Evolutionary conservation across 2,888 invertebrate genomes (phyloP).

Genomic region (Esperia sulphurella): DNA sequence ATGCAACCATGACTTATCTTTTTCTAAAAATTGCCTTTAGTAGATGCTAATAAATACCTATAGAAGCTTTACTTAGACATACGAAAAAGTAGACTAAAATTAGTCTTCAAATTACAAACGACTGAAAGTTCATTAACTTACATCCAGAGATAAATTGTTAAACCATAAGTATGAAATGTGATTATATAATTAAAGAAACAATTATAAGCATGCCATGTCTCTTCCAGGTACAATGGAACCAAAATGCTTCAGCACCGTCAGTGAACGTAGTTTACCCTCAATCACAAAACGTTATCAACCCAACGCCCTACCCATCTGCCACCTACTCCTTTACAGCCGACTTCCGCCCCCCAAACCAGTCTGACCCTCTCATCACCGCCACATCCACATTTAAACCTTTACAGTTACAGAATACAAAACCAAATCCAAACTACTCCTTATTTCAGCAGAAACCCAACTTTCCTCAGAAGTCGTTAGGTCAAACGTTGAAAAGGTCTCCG

Average conservation of each 20-base stretch:
- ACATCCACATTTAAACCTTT: constrained; percentile 79
- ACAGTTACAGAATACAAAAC: constrained; percentile 63
- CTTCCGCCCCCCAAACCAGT: constrained; percentile 83
- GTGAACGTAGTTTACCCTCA: constrained; percentile 83
- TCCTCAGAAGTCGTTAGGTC: constrained; percentile 43
- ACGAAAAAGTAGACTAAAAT: too few species aligned
- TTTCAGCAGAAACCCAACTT: constrained; percentile 63
- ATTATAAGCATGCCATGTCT: too few species aligned
- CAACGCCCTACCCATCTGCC: constrained; percentile 83
- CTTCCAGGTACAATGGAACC: constrained; percentile 86
- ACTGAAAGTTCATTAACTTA: too few species aligned
- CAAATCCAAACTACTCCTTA: constrained; percentile 53
- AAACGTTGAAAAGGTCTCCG: constrained; percentile 60
- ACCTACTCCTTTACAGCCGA: constrained; percentile 92
- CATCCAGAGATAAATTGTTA: too few species aligned
- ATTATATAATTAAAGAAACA: too few species aligned
- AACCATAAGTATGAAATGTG: too few species aligned
- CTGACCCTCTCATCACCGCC: constrained; percentile 76
- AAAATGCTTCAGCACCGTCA: constrained; percentile 80
- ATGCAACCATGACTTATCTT: too few species aligned
- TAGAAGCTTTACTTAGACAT: too few species aligned
- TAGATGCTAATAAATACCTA: too few species aligned
- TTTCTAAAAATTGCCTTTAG: too few species aligned
- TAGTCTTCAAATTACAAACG: too few species aligned
- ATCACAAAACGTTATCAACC: constrained; percentile 81